Conservation (phyloP, 2,888 invertebrate genomes). For the Deroplatys truncata region DNA sequence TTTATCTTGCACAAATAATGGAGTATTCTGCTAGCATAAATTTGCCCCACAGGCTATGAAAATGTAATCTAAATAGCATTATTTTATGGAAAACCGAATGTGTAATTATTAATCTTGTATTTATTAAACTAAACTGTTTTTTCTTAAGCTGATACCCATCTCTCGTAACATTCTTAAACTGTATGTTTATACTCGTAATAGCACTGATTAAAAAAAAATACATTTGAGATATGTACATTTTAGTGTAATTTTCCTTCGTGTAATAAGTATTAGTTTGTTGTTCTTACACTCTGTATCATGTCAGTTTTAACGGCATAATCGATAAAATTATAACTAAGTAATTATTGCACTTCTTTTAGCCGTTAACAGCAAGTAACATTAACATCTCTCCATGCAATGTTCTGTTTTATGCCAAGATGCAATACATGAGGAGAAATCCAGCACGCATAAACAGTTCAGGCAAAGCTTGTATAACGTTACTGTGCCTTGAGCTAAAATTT, state of each 20-base stretch:
- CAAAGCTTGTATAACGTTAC: background rate
- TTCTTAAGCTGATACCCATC: background rate
- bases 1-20: background rate
- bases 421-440: background rate
- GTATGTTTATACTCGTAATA: background rate
- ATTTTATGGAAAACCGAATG: background rate
- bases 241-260: background rate
- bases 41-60: background rate
- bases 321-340: too few species aligned
- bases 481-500: too few species aligned
- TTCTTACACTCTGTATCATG: background rate
- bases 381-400: background rate
- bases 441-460: background rate
- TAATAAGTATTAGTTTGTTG: background rate
- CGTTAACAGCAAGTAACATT: background rate
- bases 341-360: too few species aligned
- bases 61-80: background rate
- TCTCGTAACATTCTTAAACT: background rate
- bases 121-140: background rate
- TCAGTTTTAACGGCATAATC: background rate
- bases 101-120: background rate
- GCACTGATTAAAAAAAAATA: background rate
- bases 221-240: background rate
- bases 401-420: background rate
- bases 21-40: background rate